Evolutionary conservation across 1,140 invertebrate species (phyloP), one percentile per base, ranked within the genome.

Genomic region (Glossosoma conforme): DNA sequence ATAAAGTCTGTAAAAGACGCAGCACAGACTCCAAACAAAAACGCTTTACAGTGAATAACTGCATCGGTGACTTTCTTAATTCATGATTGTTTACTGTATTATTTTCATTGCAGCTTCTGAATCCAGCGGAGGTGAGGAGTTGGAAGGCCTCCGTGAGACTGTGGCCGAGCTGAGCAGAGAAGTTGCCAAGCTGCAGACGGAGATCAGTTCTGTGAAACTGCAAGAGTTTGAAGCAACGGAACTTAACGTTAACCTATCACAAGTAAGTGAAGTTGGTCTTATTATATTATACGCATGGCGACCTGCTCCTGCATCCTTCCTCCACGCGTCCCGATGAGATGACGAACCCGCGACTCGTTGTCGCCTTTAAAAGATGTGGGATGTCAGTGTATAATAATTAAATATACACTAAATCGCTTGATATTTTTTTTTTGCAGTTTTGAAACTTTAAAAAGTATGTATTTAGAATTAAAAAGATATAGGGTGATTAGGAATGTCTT

Each of bases 141-240:
- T 84, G 30, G 82, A 85, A 61, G 79, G 83, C 62, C 65, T 85
- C 0, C 76, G 80, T 52, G 79, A 83, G 62, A 83, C 80, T 0
- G 77, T 86, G 2, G 73, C 66, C 65, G 82, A 82, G 43, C 65
- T 87, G 10, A 83, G 80, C 46, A 66, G 70, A 40, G 79, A 84
- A 62, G 72, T 85, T 11, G 83, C 81, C 0, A 66, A 75, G 22
- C 65, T 86, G 13, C 84, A 86, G 65, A 80, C 84, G 0, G 83
- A 86, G 60, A 65, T 84, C 11, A 82, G 77, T 63, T 63, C 78
- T 1, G 77, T 80, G 0, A 75, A 76, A 15, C 68, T 85, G 30
- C 77, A 80, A 38, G 84, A 86, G 67, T 86, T 85, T 52, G 84
- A 86, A 59, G 81, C 84, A 0, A 81, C 82, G 40, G 84, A 86